Percentiles rank a stretch among this genome's conserved stretches.
These are phyloP conservation scores for Protaetia brevitarsis DNA, from an alignment of 1,140 invertebrate species.

Conservation along the genomic window DNA sequence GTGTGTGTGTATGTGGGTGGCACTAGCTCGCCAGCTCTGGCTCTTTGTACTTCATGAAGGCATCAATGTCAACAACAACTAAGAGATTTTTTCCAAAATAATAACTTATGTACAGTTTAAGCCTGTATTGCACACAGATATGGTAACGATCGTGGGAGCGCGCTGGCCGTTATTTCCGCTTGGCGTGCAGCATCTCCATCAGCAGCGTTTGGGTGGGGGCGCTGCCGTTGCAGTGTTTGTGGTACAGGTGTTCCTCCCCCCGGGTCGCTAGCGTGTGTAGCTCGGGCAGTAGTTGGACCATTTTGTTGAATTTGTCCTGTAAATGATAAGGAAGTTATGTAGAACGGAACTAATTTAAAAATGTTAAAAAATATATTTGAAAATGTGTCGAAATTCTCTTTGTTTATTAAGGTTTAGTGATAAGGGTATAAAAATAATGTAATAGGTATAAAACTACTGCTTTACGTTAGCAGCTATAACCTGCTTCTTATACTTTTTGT, in stretches of 20 bases:
- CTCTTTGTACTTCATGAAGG: slow-evolving; percentile 49
- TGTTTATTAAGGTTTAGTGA: too few relatives aligned
- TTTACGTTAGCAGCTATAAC: too few relatives aligned
- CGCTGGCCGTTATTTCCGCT: slow-evolving; percentile 73
- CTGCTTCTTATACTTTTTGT: too few relatives aligned
- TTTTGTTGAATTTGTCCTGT: slow-evolving; percentile 93
- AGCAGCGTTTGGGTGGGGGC: slow-evolving; percentile 93
- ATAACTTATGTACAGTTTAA: slow-evolving; percentile 37
- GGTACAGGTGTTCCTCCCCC: slow-evolving; percentile 93
- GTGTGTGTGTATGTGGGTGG: too few relatives aligned
- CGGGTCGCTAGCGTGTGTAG: slow-evolving; percentile 84
- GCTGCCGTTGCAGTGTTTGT: slow-evolving; percentile 84
- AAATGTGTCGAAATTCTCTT: not conserved
- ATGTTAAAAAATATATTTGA: not conserved
- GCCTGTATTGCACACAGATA: slow-evolving; percentile 47
- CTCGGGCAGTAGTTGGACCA: slow-evolving; percentile 86
- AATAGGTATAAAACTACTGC: too few relatives aligned
- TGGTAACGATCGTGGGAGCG: slow-evolving; percentile 42
- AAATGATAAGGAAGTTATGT: slow-evolving; percentile 41
- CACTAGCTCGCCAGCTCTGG: slow-evolving; percentile 33
- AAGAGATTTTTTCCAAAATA: slow-evolving; percentile 40
- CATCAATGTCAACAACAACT: slow-evolving; percentile 43
- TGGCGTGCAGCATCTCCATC: slow-evolving; percentile 98
- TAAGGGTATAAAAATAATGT: not conserved
- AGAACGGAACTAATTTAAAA: not conserved